Base-by-base conservation (phyloP, 2,888 invertebrate species). In the Bellardia bayeri region DNA sequence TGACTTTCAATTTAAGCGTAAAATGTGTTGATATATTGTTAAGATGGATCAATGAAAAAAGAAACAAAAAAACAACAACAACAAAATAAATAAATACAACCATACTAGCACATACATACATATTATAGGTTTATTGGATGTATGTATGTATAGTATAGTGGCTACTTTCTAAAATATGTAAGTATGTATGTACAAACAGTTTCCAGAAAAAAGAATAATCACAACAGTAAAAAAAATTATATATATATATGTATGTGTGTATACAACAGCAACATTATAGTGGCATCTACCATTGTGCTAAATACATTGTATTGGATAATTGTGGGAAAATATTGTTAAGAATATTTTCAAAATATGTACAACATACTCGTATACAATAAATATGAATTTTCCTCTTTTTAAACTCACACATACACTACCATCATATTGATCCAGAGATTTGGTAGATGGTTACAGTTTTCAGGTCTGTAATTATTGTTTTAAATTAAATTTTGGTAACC, bases 141-240 rank as follows among this genome's bases (percentile, higher is more conserved):
- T n/a, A n/a, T n/a, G n/a, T n/a, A n/a, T n/a, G n/a, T n/a, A n/a
- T n/a, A n/a, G n/a, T n/a, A n/a, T n/a, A n/a, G n/a, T n/a, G 72
- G 72, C 72, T 86, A 86, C 85, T 78, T 86, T 86, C 82, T 86
- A 86, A 86, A 86, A 79, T 78, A 68, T 61, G 40, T 42, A 58
- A 13, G 33, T 23, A 51, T 51, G 61, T 37, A 37, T 37, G 37
- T 37, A 63, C 80, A 58, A 68, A 54, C n/a, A 63, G 33, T 69
- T 69, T 69, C 49, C 13, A 63, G 40, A 71, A 14, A 61, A 64
- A 69, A 54, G 11, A n/a, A 40, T 23, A 23, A 23, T 23, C 23
- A 23, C 13, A 68, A 54, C n/a, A 56, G 68, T n/a, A 16, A 58
- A 13, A 61, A 42, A 40, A 72, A 69, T n/a, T n/a, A n/a, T n/a